phyloP scores from a whole-genome alignment of 2,113 vertebrate species.

The Salvelinus fontinalis region DNA sequence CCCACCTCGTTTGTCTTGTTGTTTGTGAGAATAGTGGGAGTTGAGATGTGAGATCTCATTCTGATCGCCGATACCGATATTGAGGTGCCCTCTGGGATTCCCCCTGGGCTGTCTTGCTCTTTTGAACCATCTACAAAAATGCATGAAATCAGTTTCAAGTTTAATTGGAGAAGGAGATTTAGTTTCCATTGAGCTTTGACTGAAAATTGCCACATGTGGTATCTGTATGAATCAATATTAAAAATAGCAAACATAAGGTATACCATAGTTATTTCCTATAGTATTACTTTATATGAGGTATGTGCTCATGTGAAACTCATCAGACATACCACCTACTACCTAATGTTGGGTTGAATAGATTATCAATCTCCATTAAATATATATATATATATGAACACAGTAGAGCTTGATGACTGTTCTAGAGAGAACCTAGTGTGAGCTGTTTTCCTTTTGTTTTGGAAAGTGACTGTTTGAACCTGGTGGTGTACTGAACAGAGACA shows the following conservation, averaged over 20 bases:
- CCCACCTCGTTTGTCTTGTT: slow-evolving; percentile 39
- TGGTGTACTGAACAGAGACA: not conserved
- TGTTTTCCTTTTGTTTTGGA: slow-evolving; percentile 3
- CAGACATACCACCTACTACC: not conserved
- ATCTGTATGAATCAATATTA: too few species aligned
- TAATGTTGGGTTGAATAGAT: not conserved
- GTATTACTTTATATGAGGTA: too few species aligned
- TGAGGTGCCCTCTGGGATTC: not conserved
- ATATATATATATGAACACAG: not conserved
- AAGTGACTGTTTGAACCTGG: not conserved
- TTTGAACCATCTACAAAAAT: too few species aligned
- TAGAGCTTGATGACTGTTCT: not conserved
- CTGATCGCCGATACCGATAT: not conserved
- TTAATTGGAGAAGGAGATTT: too few species aligned
- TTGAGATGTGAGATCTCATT: not conserved
- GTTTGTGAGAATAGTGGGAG: slow-evolving; percentile 32
- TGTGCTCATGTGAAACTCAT: too few species aligned
- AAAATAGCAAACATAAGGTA: too few species aligned
- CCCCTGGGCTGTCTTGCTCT: not conserved
- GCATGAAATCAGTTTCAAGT: too few species aligned
- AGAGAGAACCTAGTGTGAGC: not conserved
- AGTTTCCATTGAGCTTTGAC: too few species aligned
- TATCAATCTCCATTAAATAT: not conserved
- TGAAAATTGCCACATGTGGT: too few species aligned
- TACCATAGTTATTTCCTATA: too few species aligned